A percentile compares a stretch with the other conserved stretches of the same genome.
These are phyloP conservation scores for Tachina lurida DNA, from an alignment of 2,888 invertebrate genomes.

Conservation along the genomic window DNA sequence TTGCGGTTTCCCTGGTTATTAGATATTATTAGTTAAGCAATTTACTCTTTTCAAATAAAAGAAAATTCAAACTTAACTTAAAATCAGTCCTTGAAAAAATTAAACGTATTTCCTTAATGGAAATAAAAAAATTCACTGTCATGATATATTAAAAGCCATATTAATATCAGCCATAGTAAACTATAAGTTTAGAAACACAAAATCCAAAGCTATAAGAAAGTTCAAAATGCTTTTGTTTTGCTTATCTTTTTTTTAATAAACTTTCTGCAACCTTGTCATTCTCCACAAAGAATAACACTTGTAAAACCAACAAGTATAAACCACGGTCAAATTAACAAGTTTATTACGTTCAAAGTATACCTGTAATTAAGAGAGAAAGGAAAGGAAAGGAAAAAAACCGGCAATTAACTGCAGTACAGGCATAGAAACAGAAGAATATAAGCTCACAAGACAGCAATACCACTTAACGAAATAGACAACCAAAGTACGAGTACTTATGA, in stretches of 20 bases:
- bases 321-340: conserved; percentile 54
- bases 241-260: background rate
- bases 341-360: conserved; percentile 35
- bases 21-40: too few species aligned
- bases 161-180: background rate
- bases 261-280: conserved; percentile 6
- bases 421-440: conserved; percentile 1
- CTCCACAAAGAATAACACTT: conserved; percentile 13
- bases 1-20: too few species aligned
- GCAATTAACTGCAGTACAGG: conserved; percentile 48
- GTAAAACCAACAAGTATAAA: conserved; percentile 51
- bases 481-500: conserved; percentile 22
- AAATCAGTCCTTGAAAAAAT: too few species aligned
- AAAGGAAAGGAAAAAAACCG: conserved; percentile 20
- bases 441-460: conserved; percentile 25
- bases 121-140: conserved; percentile 6
- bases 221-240: background rate
- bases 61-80: too few species aligned
- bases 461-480: conserved; percentile 25
- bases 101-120: background rate
- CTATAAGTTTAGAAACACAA: background rate
- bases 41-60: too few species aligned
- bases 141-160: background rate
- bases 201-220: conserved; percentile 4
- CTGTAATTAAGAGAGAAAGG: conserved; percentile 22